These are phyloP conservation scores for Numida meleagris DNA, from an alignment of 2,113 vertebrate species.

Conservation along the genomic window DNA sequence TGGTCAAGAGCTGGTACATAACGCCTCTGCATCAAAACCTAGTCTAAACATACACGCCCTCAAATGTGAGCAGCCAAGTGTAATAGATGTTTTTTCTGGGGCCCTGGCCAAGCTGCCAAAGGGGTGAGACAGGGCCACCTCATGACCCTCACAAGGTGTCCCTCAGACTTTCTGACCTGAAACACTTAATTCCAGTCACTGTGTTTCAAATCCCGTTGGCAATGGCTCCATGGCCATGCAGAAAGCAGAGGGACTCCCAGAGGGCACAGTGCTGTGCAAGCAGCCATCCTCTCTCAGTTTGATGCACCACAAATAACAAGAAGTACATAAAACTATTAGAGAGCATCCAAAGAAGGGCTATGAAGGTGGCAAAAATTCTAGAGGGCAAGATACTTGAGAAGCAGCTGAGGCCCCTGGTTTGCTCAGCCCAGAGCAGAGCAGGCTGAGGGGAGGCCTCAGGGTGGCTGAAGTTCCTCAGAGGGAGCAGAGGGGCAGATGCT, in stretches of 20 bases:
- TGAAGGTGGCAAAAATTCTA: background rate
- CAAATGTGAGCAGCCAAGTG: fast-evolving
- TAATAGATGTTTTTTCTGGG: background rate
- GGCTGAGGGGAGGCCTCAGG: background rate
- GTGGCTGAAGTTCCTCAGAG: background rate
- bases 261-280: background rate
- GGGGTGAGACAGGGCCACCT: background rate
- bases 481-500: background rate
- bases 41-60: background rate
- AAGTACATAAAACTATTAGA: background rate
- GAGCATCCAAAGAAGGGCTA: background rate
- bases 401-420: background rate
- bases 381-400: background rate
- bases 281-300: background rate
- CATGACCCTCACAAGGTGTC: background rate
- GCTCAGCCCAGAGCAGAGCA: background rate
- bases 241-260: background rate
- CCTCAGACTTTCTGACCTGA: background rate
- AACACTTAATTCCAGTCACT: background rate
- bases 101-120: background rate
- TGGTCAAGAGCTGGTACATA: background rate
- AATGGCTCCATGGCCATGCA: fast-evolving
- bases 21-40: background rate
- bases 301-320: background rate
- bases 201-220: background rate